Conservation (phyloP, 1,140 invertebrate species). For the Orchestia grillus region DNA sequence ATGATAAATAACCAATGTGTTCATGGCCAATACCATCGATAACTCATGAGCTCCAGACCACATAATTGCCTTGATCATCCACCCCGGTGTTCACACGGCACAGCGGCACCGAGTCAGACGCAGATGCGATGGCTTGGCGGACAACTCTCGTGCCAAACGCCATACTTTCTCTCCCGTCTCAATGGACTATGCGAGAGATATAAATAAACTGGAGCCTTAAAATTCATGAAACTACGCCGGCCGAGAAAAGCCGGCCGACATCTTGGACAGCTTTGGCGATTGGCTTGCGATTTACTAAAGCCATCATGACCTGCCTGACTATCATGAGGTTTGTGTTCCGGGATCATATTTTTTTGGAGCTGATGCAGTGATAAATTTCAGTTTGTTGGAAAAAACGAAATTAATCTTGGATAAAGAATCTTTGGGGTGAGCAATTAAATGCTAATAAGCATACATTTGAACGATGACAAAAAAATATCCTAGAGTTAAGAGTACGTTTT, state of each 20-base stretch:
- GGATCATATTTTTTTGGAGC: not conserved
- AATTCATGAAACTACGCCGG: not conserved
- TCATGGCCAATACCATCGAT: too few relatives aligned
- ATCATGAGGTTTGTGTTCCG: not conserved
- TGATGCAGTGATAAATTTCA: not conserved
- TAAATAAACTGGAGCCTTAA: not conserved
- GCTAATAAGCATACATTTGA: not conserved
- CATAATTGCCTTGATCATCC: too few relatives aligned
- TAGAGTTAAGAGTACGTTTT: too few relatives aligned
- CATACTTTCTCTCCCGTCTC: not conserved
- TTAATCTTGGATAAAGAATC: not conserved
- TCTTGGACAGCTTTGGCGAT: not conserved
- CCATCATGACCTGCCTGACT: not conserved
- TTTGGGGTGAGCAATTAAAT: not conserved
- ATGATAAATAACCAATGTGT: too few relatives aligned
- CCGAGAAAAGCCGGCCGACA: not conserved
- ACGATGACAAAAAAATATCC: too few relatives aligned
- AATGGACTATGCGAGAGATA: not conserved
- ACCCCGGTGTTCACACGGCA: too few relatives aligned
- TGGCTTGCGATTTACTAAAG: not conserved
- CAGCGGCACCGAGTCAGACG: too few relatives aligned
- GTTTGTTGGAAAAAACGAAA: not conserved
- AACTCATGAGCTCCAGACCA: too few relatives aligned
- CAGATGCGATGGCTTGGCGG: too few relatives aligned
- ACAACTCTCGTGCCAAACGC: not conserved